Base-by-base conservation (phyloP, 1,140 invertebrate species). In the Procambarus clarkii region DNA sequence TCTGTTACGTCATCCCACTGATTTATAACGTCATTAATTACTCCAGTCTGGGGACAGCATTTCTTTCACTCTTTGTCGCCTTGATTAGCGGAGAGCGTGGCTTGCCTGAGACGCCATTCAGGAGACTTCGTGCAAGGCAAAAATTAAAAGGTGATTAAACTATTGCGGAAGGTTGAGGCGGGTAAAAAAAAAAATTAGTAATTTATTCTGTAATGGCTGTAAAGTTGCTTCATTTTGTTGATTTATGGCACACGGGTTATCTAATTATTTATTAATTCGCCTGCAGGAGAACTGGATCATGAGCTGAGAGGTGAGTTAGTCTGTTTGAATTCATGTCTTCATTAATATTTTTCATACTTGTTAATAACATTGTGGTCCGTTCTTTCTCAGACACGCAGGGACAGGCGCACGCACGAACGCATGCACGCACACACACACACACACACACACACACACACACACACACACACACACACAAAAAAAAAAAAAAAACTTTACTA, bases 21-120 rank as follows among this genome's bases (percentile, higher is more conserved):
- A 87, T 87, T 87, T 87, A 87, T 78, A 78, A 44, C 85, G 71
- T 50, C 11, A 87, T 87, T 87, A 71, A 87, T 87, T 87, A 87
- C 48, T n/a, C 48, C 71, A 77, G 69, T 86, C 50, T 34, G 60
- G 58, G 58, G 81, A 83, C 81, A 69, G 24, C 81, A 21, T 50
- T 46, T 50, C 34, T 54, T 50, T 76, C 54, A 76, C 76, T 45
- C 76, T 87, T 87, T 87, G 85, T 87, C 85, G 85, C 24, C 85
- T 21, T 78, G 85, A 87, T 79, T 58, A 60, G 74, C 34, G 18
- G 48, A 15, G 54, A 58, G 85, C 58, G 82, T 71, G 64, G 60
- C 60, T 18, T 18, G 13, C 13, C 60, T 4, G 18, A 48, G 48
- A 60, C 21, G 50, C 24, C 13, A 24, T 50, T 50, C 24, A 82